These are phyloP conservation scores for Cheilosia grossa DNA, from an alignment of 2,888 invertebrate species.

Conservation along the genomic window DNA sequence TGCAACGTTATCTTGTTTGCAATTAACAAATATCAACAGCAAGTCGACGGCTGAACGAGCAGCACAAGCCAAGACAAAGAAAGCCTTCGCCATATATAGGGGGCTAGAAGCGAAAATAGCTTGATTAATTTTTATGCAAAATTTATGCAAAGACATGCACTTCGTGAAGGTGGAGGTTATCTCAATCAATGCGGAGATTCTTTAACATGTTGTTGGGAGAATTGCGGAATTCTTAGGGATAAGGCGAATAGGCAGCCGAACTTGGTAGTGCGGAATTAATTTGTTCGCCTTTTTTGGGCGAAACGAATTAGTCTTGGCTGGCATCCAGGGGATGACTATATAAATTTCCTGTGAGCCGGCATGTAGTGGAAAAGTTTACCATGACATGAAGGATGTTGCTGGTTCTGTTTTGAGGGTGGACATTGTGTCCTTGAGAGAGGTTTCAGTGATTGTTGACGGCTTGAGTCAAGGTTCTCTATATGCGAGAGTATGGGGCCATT, in stretches of 20 bases:
- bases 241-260: conserved; percentile 8
- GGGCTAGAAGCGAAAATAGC: conserved; percentile 50
- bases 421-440: too few species aligned
- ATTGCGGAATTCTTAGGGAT: conserved; percentile 24
- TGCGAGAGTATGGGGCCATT: too few species aligned
- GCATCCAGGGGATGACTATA: conserved; percentile 33
- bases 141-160: conserved; percentile 72
- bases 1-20: conserved; percentile 72
- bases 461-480: too few species aligned
- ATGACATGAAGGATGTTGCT: background rate
- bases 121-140: conserved; percentile 71
- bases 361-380: background rate
- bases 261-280: conserved; percentile 42
- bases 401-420: background rate
- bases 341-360: background rate
- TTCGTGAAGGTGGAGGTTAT: conserved; percentile 74
- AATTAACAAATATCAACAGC: conserved; percentile 72
- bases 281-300: conserved; percentile 59
- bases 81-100: background rate
- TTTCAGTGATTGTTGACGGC: too few species aligned
- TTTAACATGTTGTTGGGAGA: conserved; percentile 13
- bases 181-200: conserved; percentile 62
- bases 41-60: background rate
- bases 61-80: background rate
- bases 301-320: conserved; percentile 49